Evolutionary conservation across 2,113 vertebrate species (phyloP).

Genomic region (Elachura formosa): DNA sequence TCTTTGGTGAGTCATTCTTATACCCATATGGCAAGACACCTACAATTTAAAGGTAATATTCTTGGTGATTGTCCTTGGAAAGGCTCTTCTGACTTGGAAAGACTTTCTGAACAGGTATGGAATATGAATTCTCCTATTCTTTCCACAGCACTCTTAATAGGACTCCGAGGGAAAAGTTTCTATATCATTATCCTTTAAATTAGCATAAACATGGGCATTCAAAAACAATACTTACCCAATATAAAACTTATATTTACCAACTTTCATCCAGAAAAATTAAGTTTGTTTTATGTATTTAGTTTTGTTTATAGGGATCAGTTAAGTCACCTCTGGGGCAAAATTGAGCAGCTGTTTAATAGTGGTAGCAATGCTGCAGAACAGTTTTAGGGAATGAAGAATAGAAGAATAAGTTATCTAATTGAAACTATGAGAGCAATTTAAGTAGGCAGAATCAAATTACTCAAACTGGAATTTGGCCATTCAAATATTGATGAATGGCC

Average conservation of each 20-base stretch:
- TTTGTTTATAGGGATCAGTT: background rate
- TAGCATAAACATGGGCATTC: background rate
- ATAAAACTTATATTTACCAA: background rate
- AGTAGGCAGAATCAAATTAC: conserved; percentile 62
- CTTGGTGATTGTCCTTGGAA: background rate
- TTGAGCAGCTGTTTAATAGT: conserved; percentile 47
- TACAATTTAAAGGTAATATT: background rate
- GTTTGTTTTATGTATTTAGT: background rate
- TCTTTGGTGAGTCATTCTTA: background rate
- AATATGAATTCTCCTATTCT: background rate
- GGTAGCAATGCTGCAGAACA: conserved; percentile 21
- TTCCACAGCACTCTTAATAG: background rate
- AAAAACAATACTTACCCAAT: background rate
- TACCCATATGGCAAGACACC: background rate
- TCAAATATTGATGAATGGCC: conserved; percentile 50
- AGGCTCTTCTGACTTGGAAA: no score
- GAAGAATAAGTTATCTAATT: conserved; percentile 56
- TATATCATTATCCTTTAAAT: background rate
- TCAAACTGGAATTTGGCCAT: conserved; percentile 54
- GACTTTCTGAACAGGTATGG: background rate
- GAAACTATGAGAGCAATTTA: conserved; percentile 53
- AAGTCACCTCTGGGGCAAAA: conserved; percentile 36
- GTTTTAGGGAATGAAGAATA: conserved; percentile 33
- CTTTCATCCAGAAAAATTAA: background rate
- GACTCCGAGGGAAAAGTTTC: background rate